Evolutionary conservation across 2,113 vertebrate genomes (phyloP), one percentile per base, ranked within the genome.

Genomic region (Salvelinus fontinalis): DNA sequence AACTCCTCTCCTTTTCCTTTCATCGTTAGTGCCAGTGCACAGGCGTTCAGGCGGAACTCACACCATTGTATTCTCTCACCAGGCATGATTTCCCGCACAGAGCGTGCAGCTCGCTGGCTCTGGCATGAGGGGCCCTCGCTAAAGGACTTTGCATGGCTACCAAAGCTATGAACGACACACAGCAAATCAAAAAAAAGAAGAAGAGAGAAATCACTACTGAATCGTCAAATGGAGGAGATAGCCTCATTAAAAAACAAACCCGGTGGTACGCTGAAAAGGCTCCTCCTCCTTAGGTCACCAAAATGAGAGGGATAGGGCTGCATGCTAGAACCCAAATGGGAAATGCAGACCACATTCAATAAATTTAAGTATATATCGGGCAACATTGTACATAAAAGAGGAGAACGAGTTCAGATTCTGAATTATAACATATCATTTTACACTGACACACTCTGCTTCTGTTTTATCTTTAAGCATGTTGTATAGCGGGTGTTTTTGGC

Each of bases 121-220:
- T 83, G 92, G 95, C 95, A 97, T 98, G 97, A 96, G 91, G 93
- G 95, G 90, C 92, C 94, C 89, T 91, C 92, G 90, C 86, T 68
- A 84, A 91, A 93, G 95, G 94, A 92, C 93, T 91, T 93, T 95
- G 97, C 97, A 97, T 98, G 97, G 95, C 95, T 92, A 87, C 73
- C 92, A 90, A 89, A 95, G 91, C 91, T 93, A 87, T 71, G 66
- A 85, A 86, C 88, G 89, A 86, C 88, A 90, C 84, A 88, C 75
- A 13, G 86, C 85, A 80, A 80, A 34, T 6, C 75, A 71, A 79
- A 65, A 80, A 67, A 83, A 78, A 88, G 85, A 89, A 24, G 74
- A 20, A 81, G 39, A 76, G 79, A 93, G 85, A 84, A 93, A 92
- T 59, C 31, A 62, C 16, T 11, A 4, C 39, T 13, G 44, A 74